Evolutionary conservation across 2,797 vertebrate species (phyloP).

Genomic region (Alca torda): DNA sequence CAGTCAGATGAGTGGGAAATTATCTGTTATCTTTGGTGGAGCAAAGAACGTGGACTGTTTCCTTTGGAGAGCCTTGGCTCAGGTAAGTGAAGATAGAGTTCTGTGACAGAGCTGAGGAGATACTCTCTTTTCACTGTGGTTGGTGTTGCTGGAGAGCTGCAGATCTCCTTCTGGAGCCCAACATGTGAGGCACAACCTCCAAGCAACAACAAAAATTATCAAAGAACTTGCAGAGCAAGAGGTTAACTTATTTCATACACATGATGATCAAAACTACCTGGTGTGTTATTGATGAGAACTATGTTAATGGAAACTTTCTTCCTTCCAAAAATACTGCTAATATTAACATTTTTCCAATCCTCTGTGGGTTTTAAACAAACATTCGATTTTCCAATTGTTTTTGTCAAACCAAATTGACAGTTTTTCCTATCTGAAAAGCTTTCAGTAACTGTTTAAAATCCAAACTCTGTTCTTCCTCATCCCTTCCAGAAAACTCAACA

Average conservation of each 20-base stretch:
- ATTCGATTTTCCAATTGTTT: background rate
- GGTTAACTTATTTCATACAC: background rate
- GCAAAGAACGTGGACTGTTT: background rate
- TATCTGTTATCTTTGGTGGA: background rate
- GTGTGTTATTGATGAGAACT: background rate
- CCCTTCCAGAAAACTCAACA: background rate
- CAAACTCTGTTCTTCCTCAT: background rate
- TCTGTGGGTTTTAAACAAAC: background rate
- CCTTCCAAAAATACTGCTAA: background rate
- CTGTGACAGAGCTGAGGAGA: background rate
- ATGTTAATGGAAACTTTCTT: background rate
- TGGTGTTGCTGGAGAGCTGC: background rate
- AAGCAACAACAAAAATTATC: background rate
- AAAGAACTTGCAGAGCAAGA: background rate
- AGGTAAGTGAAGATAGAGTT: background rate
- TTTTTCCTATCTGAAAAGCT: background rate
- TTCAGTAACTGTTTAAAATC: background rate
- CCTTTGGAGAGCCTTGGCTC: background rate
- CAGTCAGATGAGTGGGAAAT: background rate
- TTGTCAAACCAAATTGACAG: background rate
- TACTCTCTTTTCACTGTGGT: background rate
- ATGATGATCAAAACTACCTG: background rate
- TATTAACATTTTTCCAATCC: background rate
- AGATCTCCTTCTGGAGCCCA: background rate
- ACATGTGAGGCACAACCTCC: background rate